These are phyloP conservation scores for Cryptops parisi DNA, from an alignment of 2,888 invertebrate genomes.

Conservation along the genomic window DNA sequence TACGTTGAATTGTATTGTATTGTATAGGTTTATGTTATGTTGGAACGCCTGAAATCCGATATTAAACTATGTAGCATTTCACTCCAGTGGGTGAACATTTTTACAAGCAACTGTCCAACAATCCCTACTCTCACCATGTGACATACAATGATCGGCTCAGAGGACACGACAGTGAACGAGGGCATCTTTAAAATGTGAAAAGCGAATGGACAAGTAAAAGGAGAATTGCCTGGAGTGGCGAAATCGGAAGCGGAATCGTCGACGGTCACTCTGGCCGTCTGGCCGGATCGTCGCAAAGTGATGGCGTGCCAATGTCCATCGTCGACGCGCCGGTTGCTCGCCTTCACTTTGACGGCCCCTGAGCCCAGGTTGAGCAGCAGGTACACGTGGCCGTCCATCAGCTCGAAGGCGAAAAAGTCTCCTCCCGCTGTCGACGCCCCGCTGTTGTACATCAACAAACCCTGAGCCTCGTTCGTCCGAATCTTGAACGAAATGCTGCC, in stretches of 20 bases:
- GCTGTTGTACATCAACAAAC: slow-evolving; percentile 81
- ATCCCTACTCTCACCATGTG: no score
- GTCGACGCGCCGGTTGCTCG: slow-evolving; percentile 57
- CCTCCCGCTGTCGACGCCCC: slow-evolving; percentile 40
- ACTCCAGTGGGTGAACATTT: no score
- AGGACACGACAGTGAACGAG: no score
- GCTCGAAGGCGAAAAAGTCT: slow-evolving; percentile 85
- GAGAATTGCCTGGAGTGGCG: slow-evolving; percentile 53
- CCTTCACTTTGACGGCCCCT: slow-evolving; percentile 71
- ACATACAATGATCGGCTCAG: no score
- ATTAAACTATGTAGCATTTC: no score
- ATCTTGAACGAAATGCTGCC: slow-evolving; percentile 89
- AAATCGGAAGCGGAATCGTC: slow-evolving; percentile 80
- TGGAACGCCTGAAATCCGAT: no score
- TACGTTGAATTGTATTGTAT: no score
- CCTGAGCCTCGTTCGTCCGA: slow-evolving; percentile 87
- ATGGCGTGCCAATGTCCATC: slow-evolving; percentile 91
- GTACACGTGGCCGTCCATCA: slow-evolving; percentile 85
- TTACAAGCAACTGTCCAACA: no score
- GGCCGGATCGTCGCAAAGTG: slow-evolving; percentile 60
- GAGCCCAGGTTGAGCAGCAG: slow-evolving; percentile 83
- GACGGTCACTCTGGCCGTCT: slow-evolving; percentile 74
- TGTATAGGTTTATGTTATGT: no score
- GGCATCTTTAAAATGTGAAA: background rate
- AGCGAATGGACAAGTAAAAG: background rate